These are phyloP conservation scores for Ginglymostoma cirratum DNA, from an alignment of 2,113 vertebrate species.

Conservation along the genomic window DNA sequence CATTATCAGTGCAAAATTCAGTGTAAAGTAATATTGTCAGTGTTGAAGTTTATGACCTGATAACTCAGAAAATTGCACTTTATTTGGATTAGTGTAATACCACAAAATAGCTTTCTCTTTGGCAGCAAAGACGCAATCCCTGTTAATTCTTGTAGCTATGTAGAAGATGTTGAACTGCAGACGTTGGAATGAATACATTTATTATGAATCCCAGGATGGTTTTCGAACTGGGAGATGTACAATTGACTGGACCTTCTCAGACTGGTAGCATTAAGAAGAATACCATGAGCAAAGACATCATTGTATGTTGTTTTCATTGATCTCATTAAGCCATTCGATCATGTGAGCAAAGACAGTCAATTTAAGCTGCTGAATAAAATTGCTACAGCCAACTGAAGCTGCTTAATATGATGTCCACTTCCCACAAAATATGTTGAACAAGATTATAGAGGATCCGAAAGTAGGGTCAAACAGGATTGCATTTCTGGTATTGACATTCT, in stretches of 20 bases:
- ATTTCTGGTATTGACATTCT: not conserved
- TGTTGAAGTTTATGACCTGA: not conserved
- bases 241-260: not conserved
- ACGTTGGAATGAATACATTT: not conserved
- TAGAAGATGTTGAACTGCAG: not conserved
- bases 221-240: not conserved
- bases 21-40: not conserved
- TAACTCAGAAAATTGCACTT: not conserved
- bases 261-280: not conserved
- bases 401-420: not conserved
- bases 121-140: not conserved
- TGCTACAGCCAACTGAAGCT: not conserved
- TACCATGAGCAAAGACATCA: not conserved
- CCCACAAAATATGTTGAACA: not conserved
- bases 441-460: not conserved
- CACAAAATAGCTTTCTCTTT: not conserved
- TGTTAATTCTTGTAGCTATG: not conserved
- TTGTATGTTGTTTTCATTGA: not conserved
- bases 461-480: not conserved
- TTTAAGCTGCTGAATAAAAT: not conserved
- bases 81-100: not conserved
- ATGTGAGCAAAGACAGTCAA: not conserved
- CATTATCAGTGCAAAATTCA: not conserved
- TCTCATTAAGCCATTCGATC: not conserved
- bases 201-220: not conserved